Percentiles rank a stretch among this genome's conserved stretches.
Conservation (phyloP, 2,888 invertebrate species). For the Parnassius apollo region DNA sequence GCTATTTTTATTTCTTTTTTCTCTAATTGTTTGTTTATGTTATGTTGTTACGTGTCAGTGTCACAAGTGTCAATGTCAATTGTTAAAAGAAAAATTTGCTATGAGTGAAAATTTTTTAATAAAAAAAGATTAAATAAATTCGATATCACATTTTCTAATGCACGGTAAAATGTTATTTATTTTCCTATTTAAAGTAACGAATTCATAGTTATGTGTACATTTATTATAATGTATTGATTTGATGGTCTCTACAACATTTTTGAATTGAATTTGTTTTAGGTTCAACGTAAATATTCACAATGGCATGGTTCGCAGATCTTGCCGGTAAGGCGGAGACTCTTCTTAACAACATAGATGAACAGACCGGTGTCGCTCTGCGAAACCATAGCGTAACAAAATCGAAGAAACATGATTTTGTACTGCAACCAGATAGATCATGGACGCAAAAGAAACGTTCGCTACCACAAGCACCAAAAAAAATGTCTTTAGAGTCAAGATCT, state of each 20-base stretch:
- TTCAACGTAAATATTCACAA: constrained; percentile 49
- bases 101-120: constrained; percentile 21
- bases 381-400: constrained; percentile 52
- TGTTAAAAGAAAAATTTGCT: constrained; percentile 16
- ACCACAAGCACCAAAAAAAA: constrained; percentile 43
- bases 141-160: constrained; percentile 6
- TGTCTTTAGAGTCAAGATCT: background rate
- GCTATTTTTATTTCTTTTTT: too few relatives aligned
- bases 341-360: constrained; percentile 87
- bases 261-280: constrained; percentile 34
- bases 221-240: background rate
- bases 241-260: background rate
- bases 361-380: constrained; percentile 84
- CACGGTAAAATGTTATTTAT: constrained; percentile 1
- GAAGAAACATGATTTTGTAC: constrained; percentile 44
- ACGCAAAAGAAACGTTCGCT: constrained; percentile 43
- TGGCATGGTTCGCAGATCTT: constrained; percentile 88
- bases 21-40: too few relatives aligned
- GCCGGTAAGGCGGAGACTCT: constrained; percentile 88
- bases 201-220: background rate
- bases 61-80: constrained; percentile 20
- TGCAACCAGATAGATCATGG: constrained; percentile 40
- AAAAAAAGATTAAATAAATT: constrained; percentile 18
- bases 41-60: constrained; percentile 28
- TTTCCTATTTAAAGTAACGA: too few relatives aligned